phyloP scores from a whole-genome alignment of 1,140 invertebrate species.

The Nebria ingens region DNA sequence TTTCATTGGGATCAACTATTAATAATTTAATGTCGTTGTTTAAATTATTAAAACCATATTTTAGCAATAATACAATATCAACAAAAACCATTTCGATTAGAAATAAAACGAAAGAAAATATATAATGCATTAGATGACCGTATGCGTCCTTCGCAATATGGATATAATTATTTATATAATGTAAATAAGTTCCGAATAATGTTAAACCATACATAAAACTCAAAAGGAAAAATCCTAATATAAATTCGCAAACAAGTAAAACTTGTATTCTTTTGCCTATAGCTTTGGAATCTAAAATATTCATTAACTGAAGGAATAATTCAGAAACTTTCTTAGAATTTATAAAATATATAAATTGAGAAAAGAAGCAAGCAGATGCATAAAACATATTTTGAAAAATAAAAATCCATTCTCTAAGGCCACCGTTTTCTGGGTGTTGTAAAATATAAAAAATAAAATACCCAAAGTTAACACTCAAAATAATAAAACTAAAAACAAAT shows the following conservation, averaged over 20 bases:
- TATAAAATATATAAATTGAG: not conserved
- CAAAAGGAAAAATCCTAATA: not conserved
- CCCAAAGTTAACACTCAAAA: not conserved
- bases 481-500: not conserved
- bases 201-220: conserved; percentile 2
- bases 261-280: too few species aligned
- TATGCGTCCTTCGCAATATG: not conserved
- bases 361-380: not conserved
- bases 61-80: conserved; percentile 2
- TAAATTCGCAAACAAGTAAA: not conserved
- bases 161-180: not conserved
- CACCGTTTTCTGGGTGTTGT: not conserved
- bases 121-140: conserved; percentile 1
- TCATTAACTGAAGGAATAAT: not conserved
- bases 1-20: not conserved
- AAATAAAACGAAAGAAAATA: not conserved
- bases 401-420: not conserved
- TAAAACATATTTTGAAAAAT: not conserved
- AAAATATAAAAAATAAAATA: conserved; percentile 1
- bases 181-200: conserved; percentile 5
- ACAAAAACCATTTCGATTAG: not conserved
- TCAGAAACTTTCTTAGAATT: not conserved
- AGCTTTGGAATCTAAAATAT: not conserved
- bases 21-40: not conserved
- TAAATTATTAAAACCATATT: not conserved